Evolutionary conservation across 2,113 vertebrate species (phyloP), one percentile per base, ranked within the genome.

Genomic region (Ancistrus triradiatus): DNA sequence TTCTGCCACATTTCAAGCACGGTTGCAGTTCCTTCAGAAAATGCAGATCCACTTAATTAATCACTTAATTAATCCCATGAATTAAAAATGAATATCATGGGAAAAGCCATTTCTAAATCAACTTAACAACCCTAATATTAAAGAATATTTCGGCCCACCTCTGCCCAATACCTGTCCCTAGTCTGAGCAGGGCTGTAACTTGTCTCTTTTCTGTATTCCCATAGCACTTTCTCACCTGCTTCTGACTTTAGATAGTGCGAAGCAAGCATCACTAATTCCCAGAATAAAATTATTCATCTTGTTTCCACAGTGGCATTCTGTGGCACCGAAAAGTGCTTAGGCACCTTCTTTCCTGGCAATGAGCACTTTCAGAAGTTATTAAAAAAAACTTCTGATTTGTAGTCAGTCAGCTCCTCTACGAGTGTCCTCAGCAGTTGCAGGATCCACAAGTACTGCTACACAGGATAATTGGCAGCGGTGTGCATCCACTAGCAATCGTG

Each of bases 401-500:
- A 57, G 40, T 66, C 59, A 5, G 52, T 62, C 64, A 62, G 57
- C 63, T 67, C 59, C 19, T 59, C 37, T 51, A 48, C 10, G 42
- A 46, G 24, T 43, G 17, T 57, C 21, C 56, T 55, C 4, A n/a
- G 46, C 35, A 51, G 44, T 31, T 18, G 28, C 35, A 18, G 37
- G 25, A 42, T 37, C 19, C 24, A 18, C 15, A 9, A 50, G 46
- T 38, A 31, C 38, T n/a, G 42, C 59, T 35, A 59, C 52, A 28
- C 31, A 58, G 56, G 53, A 71, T 75, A 71, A 74, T 74, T 70
- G 63, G 59, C 43, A 43, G 64, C 55, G 19, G 50, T 68, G 49
- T 27, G 27, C 48, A 63, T 63, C 48, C 43, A 53, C 63, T 37
- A 48, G 33, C 37, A 44, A 68, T 35, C 14, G 63, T 25, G 42